A percentile compares a stretch with the other conserved stretches of the same genome.
Conservation (phyloP, 2,797 vertebrate genomes). For the Brachyrhaphis roseni region DNA sequence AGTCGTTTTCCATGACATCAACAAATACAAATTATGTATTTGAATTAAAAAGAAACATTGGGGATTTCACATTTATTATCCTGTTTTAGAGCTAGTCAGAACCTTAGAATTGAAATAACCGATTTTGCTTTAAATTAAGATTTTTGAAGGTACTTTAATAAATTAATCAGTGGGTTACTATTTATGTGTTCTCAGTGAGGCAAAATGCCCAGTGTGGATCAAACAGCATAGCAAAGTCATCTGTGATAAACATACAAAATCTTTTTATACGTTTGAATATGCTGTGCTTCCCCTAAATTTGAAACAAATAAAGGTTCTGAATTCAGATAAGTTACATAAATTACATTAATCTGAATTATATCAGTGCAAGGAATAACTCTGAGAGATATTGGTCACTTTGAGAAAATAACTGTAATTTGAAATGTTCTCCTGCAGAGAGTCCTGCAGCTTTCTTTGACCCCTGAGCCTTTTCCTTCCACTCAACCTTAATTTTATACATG, state of each 20-base stretch:
- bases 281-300: not conserved
- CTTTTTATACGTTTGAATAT: not conserved
- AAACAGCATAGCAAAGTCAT: not conserved
- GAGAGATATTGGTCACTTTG: conserved; percentile 51
- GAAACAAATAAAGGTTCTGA: not conserved
- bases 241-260: not conserved
- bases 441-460: conserved; percentile 50
- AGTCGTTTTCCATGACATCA: conserved; percentile 18
- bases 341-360: conserved; percentile 14
- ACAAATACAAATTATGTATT: conserved; percentile 20
- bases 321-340: conserved; percentile 5
- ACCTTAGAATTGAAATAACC: conserved; percentile 1
- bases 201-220: not conserved
- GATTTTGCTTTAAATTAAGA: not conserved
- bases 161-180: not conserved
- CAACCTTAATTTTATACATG: not conserved
- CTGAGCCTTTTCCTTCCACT: not conserved
- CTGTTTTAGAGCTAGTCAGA: not conserved
- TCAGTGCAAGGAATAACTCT: conserved; percentile 17
- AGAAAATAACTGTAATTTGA: conserved; percentile 69
- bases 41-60: conserved; percentile 3
- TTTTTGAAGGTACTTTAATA: not conserved
- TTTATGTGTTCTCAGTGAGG: not conserved
- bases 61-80: not conserved
- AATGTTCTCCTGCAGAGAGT: conserved; percentile 57